These are phyloP conservation scores for Lipotes vexillifer DNA, from an alignment of 2,113 vertebrate genomes.

Conservation along the genomic window DNA sequence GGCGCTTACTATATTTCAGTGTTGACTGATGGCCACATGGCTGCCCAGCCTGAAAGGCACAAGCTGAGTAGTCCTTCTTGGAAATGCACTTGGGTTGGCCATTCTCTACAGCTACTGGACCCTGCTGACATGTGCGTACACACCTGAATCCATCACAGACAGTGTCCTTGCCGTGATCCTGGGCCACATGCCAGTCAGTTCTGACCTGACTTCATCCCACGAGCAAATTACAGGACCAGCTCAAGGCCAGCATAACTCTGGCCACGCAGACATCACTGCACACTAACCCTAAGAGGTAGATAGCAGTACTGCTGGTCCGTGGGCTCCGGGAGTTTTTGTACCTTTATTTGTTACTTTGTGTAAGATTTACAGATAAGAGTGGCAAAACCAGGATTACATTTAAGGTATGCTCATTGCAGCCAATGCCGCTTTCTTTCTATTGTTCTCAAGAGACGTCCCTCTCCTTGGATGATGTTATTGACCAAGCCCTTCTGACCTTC, in stretches of 20 bases:
- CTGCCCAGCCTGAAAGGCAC: fast-evolving
- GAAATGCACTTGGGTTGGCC: fast-evolving
- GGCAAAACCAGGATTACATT: no score
- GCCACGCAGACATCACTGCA: background rate
- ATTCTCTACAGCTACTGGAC: no score
- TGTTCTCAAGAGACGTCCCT: background rate
- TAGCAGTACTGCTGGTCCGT: fast-evolving
- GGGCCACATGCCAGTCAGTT: fast-evolving
- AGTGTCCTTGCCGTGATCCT: fast-evolving
- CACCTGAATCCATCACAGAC: fast-evolving
- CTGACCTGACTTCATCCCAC: background rate
- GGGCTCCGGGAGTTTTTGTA: background rate
- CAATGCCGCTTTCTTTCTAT: background rate
- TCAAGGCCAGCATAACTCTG: background rate
- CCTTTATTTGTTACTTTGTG: background rate
- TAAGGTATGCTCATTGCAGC: background rate
- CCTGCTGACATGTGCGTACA: fast-evolving
- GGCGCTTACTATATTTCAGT: background rate
- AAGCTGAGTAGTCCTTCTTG: fast-evolving
- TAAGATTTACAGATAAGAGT: background rate
- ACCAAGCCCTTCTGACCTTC: no score
- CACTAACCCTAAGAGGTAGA: fast-evolving
- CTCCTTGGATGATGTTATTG: no score
- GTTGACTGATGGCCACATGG: fast-evolving
- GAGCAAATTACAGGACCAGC: background rate